Conservation (phyloP, 2,797 vertebrate species). For the Pantherophis vulpinus region DNA sequence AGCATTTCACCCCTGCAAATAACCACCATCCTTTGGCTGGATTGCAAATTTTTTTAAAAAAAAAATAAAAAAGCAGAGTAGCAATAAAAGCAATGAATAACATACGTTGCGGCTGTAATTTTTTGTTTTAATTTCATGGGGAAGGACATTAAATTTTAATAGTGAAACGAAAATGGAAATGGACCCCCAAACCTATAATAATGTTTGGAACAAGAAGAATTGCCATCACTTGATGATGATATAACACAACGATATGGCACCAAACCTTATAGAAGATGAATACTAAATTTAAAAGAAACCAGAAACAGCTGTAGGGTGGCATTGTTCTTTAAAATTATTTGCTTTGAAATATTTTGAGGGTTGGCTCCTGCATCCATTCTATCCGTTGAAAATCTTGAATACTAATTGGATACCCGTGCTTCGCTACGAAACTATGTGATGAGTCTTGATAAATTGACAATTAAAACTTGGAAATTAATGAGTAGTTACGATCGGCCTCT, state of each 20-base stretch:
- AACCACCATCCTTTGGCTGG: background rate
- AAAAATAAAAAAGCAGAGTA: background rate
- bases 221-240: background rate
- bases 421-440: too few relatives aligned
- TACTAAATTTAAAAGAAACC: background rate
- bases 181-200: background rate
- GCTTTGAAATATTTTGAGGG: background rate
- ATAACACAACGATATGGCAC: background rate
- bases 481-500: too few relatives aligned
- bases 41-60: background rate
- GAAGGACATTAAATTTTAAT: background rate
- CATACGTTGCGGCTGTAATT: background rate
- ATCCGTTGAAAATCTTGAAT: background rate
- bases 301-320: background rate
- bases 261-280: background rate
- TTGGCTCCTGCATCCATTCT: background rate
- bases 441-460: too few relatives aligned
- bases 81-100: background rate
- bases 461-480: too few relatives aligned
- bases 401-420: too few relatives aligned
- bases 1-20: background rate
- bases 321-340: background rate
- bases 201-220: background rate
- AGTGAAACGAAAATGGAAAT: background rate
- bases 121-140: background rate